Percentiles rank a stretch among this genome's conserved stretches.
Conservation (phyloP, 1,140 invertebrate species). For the Goniozus legneri region DNA sequence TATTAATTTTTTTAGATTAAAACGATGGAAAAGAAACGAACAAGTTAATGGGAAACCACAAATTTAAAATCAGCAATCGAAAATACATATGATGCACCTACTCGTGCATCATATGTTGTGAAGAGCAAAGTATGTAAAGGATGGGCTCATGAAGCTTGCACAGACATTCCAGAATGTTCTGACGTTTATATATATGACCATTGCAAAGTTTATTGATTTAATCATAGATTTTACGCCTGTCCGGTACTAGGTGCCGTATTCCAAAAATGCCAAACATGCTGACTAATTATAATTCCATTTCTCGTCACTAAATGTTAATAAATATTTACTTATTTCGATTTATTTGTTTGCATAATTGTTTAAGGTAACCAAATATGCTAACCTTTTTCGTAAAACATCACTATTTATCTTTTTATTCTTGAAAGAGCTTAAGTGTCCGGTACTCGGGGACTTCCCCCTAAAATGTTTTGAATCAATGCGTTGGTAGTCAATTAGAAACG, state of each 20-base stretch:
- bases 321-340: background rate
- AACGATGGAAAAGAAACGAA: background rate
- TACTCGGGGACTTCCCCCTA: background rate
- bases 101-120: too few species aligned
- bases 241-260: background rate
- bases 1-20: background rate
- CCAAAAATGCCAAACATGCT: background rate
- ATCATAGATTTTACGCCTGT: background rate
- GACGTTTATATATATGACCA: background rate
- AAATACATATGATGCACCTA: too few species aligned
- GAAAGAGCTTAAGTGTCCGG: background rate
- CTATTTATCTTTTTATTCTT: background rate
- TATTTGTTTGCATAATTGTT: background rate
- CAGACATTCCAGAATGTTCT: background rate
- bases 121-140: background rate
- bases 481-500: too few species aligned
- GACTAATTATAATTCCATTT: background rate
- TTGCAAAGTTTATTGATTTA: background rate
- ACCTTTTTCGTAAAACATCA: background rate
- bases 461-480: too few species aligned
- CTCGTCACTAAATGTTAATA: background rate
- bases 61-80: too few species aligned
- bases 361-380: background rate
- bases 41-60: too few species aligned
- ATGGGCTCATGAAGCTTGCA: background rate